These are phyloP conservation scores for Macrobrachium rosenbergii DNA, from an alignment of 1,140 invertebrate genomes.

Conservation along the genomic window DNA sequence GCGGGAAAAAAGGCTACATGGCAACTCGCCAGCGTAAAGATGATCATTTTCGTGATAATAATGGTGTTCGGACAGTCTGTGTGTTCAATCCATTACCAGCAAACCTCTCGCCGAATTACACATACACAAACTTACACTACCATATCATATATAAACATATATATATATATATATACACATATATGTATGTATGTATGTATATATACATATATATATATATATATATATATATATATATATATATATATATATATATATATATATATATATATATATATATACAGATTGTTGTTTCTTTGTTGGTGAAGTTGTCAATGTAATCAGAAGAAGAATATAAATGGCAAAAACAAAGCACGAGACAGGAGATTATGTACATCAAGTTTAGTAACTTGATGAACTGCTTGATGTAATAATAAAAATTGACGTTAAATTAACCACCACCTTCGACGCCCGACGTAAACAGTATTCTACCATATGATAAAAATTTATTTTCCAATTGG, in stretches of 20 bases:
- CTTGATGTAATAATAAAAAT: too few relatives aligned
- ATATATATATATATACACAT: conserved; percentile 1
- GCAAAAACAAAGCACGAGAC: too few relatives aligned
- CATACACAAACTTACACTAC: conserved; percentile 17
- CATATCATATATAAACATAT: background rate
- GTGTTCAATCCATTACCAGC: conserved; percentile 60
- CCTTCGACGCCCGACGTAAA: too few relatives aligned
- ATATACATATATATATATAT: background rate
- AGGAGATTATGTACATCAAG: too few relatives aligned
- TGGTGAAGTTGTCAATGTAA: too few relatives aligned
- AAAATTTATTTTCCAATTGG: too few relatives aligned
- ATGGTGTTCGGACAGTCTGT: conserved; percentile 49
- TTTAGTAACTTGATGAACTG: too few relatives aligned
- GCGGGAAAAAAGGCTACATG: conserved; percentile 30
- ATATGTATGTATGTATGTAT: background rate
- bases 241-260: background rate
- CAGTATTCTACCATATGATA: too few relatives aligned
- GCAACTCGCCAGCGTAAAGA: conserved; percentile 50
- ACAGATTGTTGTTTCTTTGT: background rate
- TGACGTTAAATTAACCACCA: too few relatives aligned
- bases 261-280: background rate
- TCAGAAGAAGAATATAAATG: too few relatives aligned
- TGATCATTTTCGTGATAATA: conserved; percentile 59
- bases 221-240: conserved; percentile 5
- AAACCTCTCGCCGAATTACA: background rate